Evolutionary conservation across 2,113 vertebrate species (phyloP).

Genomic region (Ophthalmotilapia sp.): DNA sequence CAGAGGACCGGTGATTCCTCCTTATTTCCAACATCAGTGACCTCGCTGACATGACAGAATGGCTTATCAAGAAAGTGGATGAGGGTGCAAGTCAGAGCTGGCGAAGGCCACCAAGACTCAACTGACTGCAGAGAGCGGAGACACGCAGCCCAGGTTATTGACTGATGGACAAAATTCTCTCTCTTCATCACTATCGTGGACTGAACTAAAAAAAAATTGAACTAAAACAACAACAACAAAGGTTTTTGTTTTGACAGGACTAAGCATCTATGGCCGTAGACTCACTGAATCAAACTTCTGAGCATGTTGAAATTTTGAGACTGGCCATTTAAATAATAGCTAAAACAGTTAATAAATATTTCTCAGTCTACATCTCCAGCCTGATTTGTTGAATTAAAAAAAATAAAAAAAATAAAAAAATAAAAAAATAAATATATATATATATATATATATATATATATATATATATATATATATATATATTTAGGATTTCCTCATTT

Average conservation of each 20-base stretch:
- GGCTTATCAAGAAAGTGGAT: constrained; percentile 39
- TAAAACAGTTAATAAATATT: background rate
- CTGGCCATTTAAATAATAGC: background rate
- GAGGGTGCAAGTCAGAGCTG: constrained; percentile 18
- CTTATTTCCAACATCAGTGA: background rate
- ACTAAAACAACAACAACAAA: background rate
- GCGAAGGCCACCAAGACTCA: constrained; percentile 27
- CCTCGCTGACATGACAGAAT: constrained; percentile 52
- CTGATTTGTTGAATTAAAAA: background rate
- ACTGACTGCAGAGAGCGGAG: constrained; percentile 13
- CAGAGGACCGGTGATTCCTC: background rate
- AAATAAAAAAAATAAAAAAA: fast-evolving
- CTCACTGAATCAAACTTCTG: background rate
- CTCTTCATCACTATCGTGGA: background rate
- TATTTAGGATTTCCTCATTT: background rate
- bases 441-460: too few relatives aligned
- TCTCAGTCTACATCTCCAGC: background rate
- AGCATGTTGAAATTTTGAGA: background rate
- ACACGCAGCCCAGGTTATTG: background rate
- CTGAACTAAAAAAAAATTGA: background rate
- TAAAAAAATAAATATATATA: too few relatives aligned
- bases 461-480: too few relatives aligned
- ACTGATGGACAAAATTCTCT: background rate
- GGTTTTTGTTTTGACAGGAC: background rate
- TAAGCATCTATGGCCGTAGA: background rate